Percentiles rank a stretch among this genome's conserved stretches.
These are phyloP conservation scores for Sinocyclocheilus anshuiensis DNA, from an alignment of 2,113 vertebrate genomes.

Conservation along the genomic window DNA sequence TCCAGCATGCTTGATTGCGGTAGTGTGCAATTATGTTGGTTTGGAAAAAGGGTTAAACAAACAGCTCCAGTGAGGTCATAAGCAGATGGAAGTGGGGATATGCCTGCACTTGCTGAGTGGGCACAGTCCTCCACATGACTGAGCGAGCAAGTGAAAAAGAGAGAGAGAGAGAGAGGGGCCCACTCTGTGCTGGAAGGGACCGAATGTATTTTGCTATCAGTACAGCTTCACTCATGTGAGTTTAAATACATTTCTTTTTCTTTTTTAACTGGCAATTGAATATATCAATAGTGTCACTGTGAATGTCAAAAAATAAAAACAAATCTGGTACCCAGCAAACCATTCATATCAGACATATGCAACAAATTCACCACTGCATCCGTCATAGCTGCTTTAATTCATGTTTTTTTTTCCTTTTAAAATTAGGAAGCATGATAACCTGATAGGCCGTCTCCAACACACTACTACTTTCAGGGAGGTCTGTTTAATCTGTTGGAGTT, in stretches of 20 bases:
- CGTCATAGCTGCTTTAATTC: not conserved
- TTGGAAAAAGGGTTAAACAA: conserved; percentile 80
- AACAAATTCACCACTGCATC: not conserved
- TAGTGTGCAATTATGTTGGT: conserved; percentile 76
- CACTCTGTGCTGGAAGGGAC: conserved; percentile 21
- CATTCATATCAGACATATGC: not conserved
- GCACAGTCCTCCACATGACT: conserved; percentile 75
- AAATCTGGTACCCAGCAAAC: not conserved
- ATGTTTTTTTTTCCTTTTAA: conserved; percentile 13
- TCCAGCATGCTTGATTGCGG: conserved; percentile 67
- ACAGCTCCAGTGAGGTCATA: conserved; percentile 79
- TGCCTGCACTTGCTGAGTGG: conserved; percentile 81
- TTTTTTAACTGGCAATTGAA: not conserved
- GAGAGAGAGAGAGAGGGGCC: conserved; percentile 41
- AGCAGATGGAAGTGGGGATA: conserved; percentile 77
- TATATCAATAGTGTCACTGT: not conserved
- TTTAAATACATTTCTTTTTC: not conserved
- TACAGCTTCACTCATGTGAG: not conserved
- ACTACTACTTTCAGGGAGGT: conserved; percentile 77
- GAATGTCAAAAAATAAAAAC: not conserved
- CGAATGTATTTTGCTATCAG: conserved; percentile 16
- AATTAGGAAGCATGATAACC: conserved; percentile 68
- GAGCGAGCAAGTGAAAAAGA: conserved; percentile 9
- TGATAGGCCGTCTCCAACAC: conserved; percentile 70
- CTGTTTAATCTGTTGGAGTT: conserved; percentile 78